Conservation (phyloP, 2,797 vertebrate species). For the Microctenopoma stevenorrisi region DNA sequence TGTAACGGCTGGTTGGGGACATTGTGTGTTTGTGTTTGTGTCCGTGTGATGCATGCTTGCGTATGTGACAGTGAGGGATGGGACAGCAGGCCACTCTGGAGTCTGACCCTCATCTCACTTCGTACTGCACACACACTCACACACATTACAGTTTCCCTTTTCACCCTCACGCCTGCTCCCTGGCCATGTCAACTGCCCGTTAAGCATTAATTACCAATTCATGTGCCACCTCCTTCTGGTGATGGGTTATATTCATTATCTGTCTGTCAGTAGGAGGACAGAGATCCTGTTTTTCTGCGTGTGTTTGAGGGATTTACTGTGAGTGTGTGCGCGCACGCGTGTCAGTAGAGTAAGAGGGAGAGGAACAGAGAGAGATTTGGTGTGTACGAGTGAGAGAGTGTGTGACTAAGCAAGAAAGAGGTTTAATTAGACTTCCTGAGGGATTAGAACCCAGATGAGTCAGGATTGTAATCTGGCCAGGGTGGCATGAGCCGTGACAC, state of each 20-base stretch:
- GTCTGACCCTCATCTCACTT: conserved; percentile 62
- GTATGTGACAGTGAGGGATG: conserved; percentile 44
- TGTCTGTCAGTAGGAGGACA: conserved; percentile 31
- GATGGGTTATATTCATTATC: conserved; percentile 58
- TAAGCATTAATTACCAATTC: conserved; percentile 77
- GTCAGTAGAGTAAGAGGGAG: neutral
- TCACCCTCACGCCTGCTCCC: conserved; percentile 25
- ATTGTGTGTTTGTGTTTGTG: conserved; percentile 21
- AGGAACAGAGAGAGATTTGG: conserved; percentile 9
- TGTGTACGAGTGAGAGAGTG: conserved; percentile 23
- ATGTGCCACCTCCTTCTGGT: conserved; percentile 59
- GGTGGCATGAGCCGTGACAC: conserved; percentile 73
- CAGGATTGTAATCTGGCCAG: conserved; percentile 81
- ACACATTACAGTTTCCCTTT: conserved; percentile 26
- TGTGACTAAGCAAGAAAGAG: conserved; percentile 58
- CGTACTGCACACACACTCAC: conserved; percentile 30
- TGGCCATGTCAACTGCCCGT: conserved; percentile 62
- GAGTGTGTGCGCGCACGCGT: conserved; percentile 15
- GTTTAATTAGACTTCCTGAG: conserved; percentile 83
- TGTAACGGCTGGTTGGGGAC: conserved; percentile 58
- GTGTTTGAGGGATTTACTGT: conserved; percentile 16
- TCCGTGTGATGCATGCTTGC: conserved; percentile 17
- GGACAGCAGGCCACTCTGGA: conserved; percentile 42
- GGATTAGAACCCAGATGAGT: conserved; percentile 80
- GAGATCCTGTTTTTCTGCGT: conserved; percentile 45